Conservation (phyloP, 2,888 invertebrate species). For the Clostera curtula region DNA sequence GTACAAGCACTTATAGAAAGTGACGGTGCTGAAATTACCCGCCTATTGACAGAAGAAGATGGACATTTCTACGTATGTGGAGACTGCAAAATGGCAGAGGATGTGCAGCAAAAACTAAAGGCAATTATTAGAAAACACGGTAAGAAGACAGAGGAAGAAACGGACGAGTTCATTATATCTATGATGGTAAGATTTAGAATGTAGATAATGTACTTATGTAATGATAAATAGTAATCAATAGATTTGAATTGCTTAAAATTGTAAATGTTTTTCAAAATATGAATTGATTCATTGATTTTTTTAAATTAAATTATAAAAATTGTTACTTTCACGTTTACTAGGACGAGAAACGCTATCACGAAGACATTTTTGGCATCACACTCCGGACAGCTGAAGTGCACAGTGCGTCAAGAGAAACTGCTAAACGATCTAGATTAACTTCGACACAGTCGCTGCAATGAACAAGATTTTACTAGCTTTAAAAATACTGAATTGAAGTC, state of each 20-base stretch:
- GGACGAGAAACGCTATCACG: conserved; percentile 96
- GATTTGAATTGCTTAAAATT: no score
- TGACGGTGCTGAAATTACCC: conserved; percentile 84
- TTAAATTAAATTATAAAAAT: no score
- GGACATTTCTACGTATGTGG: conserved; percentile 98
- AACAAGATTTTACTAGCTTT: no score
- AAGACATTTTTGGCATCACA: conserved; percentile 96
- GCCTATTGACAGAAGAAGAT: conserved; percentile 81
- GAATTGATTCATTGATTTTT: no score
- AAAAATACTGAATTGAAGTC: no score
- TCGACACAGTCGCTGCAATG: conserved; percentile 41
- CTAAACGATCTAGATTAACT: conserved; percentile 67
- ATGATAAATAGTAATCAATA: no score
- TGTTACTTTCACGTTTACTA: conserved; percentile 45
- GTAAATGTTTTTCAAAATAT: no score
- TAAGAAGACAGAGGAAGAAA: conserved; percentile 82
- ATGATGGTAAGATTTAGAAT: conserved; percentile 80
- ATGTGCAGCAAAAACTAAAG: conserved; percentile 92
- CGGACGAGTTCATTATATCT: conserved; percentile 86
- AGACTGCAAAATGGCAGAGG: conserved; percentile 97
- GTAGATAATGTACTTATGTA: neutral
- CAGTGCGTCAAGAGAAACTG: conserved; percentile 87
- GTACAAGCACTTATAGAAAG: conserved; percentile 90
- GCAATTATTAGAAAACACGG: conserved; percentile 80
- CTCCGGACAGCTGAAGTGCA: conserved; percentile 91